phyloP scores from a whole-genome alignment of 2,113 vertebrate species.

The Scopus umbretta region DNA sequence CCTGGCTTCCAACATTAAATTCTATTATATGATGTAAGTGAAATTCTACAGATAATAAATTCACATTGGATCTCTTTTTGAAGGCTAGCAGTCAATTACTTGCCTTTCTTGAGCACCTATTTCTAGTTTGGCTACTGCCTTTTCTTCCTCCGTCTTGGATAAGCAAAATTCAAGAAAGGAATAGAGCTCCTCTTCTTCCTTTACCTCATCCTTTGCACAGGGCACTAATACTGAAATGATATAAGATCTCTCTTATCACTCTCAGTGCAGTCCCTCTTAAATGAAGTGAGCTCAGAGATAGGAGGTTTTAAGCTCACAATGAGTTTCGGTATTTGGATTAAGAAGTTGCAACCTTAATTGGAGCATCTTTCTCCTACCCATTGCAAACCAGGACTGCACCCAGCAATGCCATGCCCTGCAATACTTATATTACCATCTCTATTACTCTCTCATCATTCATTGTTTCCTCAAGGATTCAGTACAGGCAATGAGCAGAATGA shows the following conservation, averaged over 20 bases:
- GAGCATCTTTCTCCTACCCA: background rate
- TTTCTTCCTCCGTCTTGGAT: background rate
- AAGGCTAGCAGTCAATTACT: background rate
- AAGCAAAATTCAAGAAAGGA: background rate
- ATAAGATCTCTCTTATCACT: background rate
- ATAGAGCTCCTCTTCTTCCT: background rate
- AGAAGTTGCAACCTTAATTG: background rate
- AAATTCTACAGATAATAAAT: background rate
- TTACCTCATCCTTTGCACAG: background rate
- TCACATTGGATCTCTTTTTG: background rate
- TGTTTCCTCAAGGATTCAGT: background rate
- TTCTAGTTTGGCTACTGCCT: background rate
- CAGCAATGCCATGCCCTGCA: background rate
- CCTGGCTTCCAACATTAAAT: background rate
- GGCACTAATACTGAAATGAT: background rate
- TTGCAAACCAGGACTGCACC: background rate
- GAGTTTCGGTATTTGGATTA: background rate
- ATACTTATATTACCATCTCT: background rate
- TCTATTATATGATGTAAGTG: background rate
- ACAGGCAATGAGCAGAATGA: background rate
- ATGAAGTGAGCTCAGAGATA: background rate
- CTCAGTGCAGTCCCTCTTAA: background rate
- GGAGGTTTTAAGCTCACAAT: background rate
- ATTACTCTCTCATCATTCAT: background rate
- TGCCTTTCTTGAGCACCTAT: background rate